phyloP scores from a whole-genome alignment of 2,888 invertebrate genomes.

The Pammene aurita region DNA sequence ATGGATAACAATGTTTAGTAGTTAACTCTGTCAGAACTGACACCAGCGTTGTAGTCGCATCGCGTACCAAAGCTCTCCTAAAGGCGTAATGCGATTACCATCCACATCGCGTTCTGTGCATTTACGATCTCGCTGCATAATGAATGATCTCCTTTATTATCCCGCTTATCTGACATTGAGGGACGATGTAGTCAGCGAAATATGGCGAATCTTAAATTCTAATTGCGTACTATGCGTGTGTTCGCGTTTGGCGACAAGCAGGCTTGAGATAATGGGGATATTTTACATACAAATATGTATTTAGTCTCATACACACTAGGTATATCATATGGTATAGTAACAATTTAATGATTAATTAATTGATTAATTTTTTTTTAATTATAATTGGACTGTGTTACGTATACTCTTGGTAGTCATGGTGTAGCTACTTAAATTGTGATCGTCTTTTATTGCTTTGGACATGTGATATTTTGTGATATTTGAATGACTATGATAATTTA shows the following conservation, averaged over 20 bases:
- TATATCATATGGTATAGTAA: no score
- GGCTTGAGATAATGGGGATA: no score
- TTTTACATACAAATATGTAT: no score
- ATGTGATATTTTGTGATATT: no score
- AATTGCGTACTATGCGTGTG: conserved; percentile 11
- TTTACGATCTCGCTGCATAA: conserved; percentile 22
- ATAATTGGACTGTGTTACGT: no score
- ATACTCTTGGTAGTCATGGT: no score
- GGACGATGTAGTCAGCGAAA: conserved; percentile 16
- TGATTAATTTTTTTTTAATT: no score
- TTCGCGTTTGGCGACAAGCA: background rate
- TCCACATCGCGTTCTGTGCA: conserved; percentile 15
- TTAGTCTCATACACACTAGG: no score
- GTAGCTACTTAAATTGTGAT: no score
- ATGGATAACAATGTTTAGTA: background rate
- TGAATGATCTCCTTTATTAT: conserved; percentile 18
- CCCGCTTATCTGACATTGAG: conserved; percentile 18
- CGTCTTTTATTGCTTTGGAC: no score
- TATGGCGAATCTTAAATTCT: background rate
- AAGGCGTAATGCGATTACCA: conserved; percentile 14
- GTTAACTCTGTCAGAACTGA: background rate
- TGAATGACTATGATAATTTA: no score
- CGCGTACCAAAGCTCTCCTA: conserved; percentile 6
- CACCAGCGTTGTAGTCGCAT: background rate
- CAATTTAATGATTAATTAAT: no score